Base-by-base conservation (phyloP, 2,888 invertebrate species). In the Euproctis similis region DNA sequence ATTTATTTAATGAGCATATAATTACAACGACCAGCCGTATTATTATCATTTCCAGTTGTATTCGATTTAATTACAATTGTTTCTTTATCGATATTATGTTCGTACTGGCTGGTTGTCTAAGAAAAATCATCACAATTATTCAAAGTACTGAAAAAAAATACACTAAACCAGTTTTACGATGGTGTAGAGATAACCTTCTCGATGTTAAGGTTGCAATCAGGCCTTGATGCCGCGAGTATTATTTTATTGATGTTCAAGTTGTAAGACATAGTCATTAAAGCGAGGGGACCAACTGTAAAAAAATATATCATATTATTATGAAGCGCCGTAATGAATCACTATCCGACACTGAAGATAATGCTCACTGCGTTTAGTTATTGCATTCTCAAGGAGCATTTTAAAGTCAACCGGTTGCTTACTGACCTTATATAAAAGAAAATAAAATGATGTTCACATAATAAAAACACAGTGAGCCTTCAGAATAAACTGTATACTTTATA, bases 1-100 rank as follows among this genome's bases (percentile, higher is more conserved):
- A 74, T 72, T 53, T 54, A 64, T 67, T 64, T 74, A 76, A 77
- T 67, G 66, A 66, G 56, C 53, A 52, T 59, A 58, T 62, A 72
- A 75, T 75, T 69, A 68, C 57, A n/a, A 63, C 47, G 49, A 62
- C 53, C 53, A 58, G 56, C 43, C 50, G 42, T 66, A 53, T 66
- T 68, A 76, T 75, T 70, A 71, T 52, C 59, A 50, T 46, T 54
- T 60, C 67, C 46, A 48, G 76, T 70, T 72, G 63, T 68, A 77
- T 73, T 78, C 73, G 74, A 68, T 67, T 71, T 30, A 50, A 54
- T 59, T 59, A 53, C 58, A 43, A 43, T 50, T 50, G 41, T 51
- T 42, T 52, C 35, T 45, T 38, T 21, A 48, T 40, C 13, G 36
- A 39, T 39, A 12, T 35, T 28, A n/a, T n/a, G n/a, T n/a, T n/a